Base-by-base conservation (phyloP, 2,113 vertebrate species). In the Coreoperca whiteheadi region DNA sequence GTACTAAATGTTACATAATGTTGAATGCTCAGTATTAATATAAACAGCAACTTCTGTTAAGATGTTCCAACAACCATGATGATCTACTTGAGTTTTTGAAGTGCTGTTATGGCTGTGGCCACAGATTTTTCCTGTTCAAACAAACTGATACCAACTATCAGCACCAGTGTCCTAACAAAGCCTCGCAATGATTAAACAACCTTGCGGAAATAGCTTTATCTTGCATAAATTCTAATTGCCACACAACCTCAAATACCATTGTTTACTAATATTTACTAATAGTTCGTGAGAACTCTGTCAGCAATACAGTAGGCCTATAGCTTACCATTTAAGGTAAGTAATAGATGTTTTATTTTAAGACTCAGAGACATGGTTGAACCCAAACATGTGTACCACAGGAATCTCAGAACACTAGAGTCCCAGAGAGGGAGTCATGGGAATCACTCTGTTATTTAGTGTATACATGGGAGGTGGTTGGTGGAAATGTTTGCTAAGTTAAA, bases 361-460 rank as follows among this genome's bases (percentile, higher is more conserved):
- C 70, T 68, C 54, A 11, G 59, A 81, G 64, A 79, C 79, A 75
- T 76, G 51, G 61, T 56, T 83, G 56, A 89, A 86, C 77, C 78
- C 86, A 88, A 90, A 88, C 81, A 88, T 88, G 79, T 79, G 61
- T 81, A 88, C 91, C 91, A 71, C 88, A 91, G 88, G 91, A 92
- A 92, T 91, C 81, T 86, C 46, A 85, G 80, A 82, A 89, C 79
- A 74, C 56, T 43, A 63, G n/a, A 82, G 70, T 87, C 89, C 86
- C 78, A 86, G 65, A 75, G 57, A 88, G 25, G 6, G 60, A 85
- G 85, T 77, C 90, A 85, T 92, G 89, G 88, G 92, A 93, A 91
- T 81, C 72, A 18, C 43, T 43, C n/a, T 14, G 20, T 25, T 69
- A 46, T 76, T 83, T 64, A 28, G 61, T 60, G 30, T 60, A 46